Conservation (phyloP, 1,140 invertebrate species). For the Hyposmocoma kahamanoa region DNA sequence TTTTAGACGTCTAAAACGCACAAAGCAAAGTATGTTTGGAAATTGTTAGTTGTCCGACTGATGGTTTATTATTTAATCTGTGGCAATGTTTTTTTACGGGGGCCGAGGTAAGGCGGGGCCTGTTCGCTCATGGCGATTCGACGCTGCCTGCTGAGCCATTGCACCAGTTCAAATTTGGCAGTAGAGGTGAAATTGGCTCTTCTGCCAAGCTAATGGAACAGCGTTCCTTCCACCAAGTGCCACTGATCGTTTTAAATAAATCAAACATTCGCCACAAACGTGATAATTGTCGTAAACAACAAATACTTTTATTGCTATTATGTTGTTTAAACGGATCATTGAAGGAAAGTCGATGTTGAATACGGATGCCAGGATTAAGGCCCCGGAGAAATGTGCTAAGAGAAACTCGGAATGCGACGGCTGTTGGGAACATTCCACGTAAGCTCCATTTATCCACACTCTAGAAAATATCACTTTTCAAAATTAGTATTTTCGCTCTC, state of each 20-base stretch:
- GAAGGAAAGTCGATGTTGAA: constrained; percentile 73
- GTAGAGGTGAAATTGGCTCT: constrained; percentile 60
- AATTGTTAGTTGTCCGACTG: too few relatives aligned
- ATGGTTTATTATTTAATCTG: background rate
- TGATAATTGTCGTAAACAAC: constrained; percentile 67
- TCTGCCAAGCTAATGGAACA: constrained; percentile 72
- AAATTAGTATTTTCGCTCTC: too few relatives aligned
- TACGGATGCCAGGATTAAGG: constrained; percentile 46
- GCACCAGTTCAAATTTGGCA: constrained; percentile 55
- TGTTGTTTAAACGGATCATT: constrained; percentile 75
- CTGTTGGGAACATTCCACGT: constrained; percentile 67
- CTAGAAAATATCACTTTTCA: too few relatives aligned
- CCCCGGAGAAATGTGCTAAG: constrained; percentile 64
- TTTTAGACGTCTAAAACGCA: too few relatives aligned
- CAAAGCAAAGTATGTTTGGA: too few relatives aligned
- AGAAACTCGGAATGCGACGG: constrained; percentile 66
- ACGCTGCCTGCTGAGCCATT: constrained; percentile 1
- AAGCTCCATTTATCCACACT: constrained; percentile 34
- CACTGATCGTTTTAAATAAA: constrained; percentile 53
- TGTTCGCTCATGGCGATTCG: constrained; percentile 4
- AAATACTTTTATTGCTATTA: constrained; percentile 68
- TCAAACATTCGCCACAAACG: constrained; percentile 65
- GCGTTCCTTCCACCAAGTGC: constrained; percentile 59
- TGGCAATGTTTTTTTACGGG: constrained; percentile 2
- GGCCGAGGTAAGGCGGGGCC: constrained; percentile 7